Percentiles rank a stretch among this genome's conserved stretches.
Evolutionary conservation across 2,113 vertebrate species (phyloP).

Genomic region (Hippolais icterina): DNA sequence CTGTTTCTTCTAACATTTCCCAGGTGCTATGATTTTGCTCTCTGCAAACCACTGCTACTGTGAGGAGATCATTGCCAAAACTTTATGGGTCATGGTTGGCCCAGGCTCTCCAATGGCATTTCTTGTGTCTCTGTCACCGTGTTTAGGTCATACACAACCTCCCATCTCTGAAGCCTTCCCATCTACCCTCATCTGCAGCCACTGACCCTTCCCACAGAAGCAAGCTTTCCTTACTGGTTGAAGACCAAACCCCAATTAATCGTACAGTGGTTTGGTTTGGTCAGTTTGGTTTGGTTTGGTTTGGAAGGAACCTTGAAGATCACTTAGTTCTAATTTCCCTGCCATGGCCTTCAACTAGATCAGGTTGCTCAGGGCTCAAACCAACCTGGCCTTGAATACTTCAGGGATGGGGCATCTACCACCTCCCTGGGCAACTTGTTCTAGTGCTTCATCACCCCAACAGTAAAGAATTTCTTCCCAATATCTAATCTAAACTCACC

Average conservation of each 20-base stretch:
- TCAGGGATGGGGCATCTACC: not conserved
- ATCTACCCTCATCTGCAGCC: rapidly evolving
- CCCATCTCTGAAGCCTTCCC: not conserved
- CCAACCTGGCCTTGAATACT: not conserved
- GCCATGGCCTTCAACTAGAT: not conserved
- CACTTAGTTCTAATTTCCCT: not conserved
- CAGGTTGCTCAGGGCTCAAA: not conserved
- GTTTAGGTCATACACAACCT: not conserved
- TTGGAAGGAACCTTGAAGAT: not conserved
- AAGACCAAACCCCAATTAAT: not conserved
- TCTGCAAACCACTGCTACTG: not conserved
- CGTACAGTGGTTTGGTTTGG: not conserved
- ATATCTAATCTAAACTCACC: not conserved
- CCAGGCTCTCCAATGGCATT: not conserved
- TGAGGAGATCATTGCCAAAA: not conserved
- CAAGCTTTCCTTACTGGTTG: not conserved
- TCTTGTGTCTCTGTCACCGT: not conserved
- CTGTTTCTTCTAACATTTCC: not conserved
- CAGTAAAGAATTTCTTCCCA: not conserved
- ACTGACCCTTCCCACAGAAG: not conserved
- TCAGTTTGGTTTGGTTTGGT: too few species aligned
- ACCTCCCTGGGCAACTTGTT: not conserved
- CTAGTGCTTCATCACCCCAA: not conserved
- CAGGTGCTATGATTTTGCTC: not conserved
- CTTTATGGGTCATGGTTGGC: rapidly evolving